These are phyloP conservation scores for Macrotus californicus DNA, from an alignment of 2,113 vertebrate genomes.

Conservation along the genomic window DNA sequence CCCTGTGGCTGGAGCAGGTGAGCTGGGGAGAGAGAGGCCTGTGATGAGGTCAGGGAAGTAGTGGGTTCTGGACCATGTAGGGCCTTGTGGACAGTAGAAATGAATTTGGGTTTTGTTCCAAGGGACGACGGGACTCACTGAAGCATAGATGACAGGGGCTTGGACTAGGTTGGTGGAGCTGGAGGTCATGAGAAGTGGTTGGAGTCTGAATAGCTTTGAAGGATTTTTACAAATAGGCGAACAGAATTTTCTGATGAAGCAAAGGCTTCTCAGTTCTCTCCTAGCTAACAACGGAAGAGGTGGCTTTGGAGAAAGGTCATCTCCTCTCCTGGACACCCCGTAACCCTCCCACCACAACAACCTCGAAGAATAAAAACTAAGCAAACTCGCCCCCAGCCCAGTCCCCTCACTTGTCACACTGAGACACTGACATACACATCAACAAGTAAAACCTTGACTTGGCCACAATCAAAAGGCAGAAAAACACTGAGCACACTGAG, in stretches of 20 bases:
- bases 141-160: neutral
- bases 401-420: fast-evolving
- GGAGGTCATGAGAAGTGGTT: neutral
- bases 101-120: neutral
- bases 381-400: neutral
- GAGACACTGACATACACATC: fast-evolving
- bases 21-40: neutral
- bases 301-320: neutral
- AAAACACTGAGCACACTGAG: neutral
- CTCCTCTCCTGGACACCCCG: neutral
- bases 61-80: neutral
- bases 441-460: neutral
- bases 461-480: neutral
- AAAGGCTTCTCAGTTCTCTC: neutral
- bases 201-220: neutral
- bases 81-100: neutral
- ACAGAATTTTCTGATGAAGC: neutral
- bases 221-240: neutral
- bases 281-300: neutral
- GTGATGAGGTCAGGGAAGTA: neutral
- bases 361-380: neutral
- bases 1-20: neutral
- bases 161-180: neutral
- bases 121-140: neutral
- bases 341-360: neutral